Conservation (phyloP, 2,113 vertebrate species). For the Perca fluviatilis region DNA sequence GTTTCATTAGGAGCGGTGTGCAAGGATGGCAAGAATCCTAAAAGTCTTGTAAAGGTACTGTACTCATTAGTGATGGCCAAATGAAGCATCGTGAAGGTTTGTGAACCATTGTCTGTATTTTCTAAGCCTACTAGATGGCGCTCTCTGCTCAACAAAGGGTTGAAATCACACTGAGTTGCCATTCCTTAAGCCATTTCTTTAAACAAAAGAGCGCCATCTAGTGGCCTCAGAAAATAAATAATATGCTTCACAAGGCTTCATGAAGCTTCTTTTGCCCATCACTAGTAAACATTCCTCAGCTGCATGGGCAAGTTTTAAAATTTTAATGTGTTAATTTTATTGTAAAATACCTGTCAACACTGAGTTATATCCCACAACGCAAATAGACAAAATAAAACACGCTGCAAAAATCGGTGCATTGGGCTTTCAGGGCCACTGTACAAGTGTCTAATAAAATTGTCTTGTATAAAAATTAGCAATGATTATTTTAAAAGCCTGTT, state of each 20-base stretch:
- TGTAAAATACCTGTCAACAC: slow-evolving; percentile 21
- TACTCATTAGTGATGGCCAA: background rate
- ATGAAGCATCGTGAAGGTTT: too few relatives aligned
- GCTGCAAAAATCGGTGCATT: background rate
- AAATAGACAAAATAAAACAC: background rate
- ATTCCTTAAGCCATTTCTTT: too few relatives aligned
- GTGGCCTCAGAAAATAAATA: too few relatives aligned
- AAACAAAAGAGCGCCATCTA: too few relatives aligned
- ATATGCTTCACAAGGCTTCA: too few relatives aligned
- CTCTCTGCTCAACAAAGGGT: too few relatives aligned
- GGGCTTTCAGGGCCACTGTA: background rate
- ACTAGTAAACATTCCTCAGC: slow-evolving; percentile 7
- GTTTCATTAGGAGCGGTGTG: background rate
- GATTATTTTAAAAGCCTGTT: slow-evolving; percentile 6
- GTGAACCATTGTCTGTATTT: too few relatives aligned
- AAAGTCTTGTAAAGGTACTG: slow-evolving; percentile 29
- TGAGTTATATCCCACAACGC: background rate
- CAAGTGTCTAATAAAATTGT: background rate
- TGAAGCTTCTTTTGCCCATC: too few relatives aligned
- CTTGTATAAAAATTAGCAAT: background rate
- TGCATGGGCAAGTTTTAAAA: slow-evolving; percentile 49
- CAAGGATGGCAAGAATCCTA: slow-evolving; percentile 2
- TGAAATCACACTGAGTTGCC: too few relatives aligned
- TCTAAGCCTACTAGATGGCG: too few relatives aligned
- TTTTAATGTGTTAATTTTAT: slow-evolving; percentile 28